Evolutionary conservation across 30 jellyfish, hydroid and myxozoan genomes (phyloP).

Genomic region (Aurelia sp.): DNA sequence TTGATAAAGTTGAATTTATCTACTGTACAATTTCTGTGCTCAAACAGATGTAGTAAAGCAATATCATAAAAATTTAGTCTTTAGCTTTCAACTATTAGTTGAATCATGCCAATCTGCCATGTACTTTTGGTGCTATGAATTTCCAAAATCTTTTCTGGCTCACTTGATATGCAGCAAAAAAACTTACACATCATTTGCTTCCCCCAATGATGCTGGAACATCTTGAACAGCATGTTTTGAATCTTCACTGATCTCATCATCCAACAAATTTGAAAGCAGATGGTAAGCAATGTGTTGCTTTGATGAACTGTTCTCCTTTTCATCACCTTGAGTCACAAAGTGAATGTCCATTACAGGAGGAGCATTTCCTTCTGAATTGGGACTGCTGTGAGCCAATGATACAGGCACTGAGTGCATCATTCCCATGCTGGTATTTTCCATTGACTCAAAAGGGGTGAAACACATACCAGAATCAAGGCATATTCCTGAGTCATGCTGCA

Average conservation of each 20-base stretch:
- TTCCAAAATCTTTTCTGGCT: too few species aligned
- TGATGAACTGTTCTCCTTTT: constrained; percentile 35
- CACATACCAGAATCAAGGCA: constrained; percentile 54
- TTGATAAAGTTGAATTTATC: too few species aligned
- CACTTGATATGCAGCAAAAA: background rate
- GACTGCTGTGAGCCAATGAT: constrained; percentile 76
- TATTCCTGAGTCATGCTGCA: constrained; percentile 69
- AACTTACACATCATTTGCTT: constrained; percentile 60
- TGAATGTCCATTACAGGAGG: constrained; percentile 66
- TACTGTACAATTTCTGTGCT: too few species aligned
- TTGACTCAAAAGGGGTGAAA: constrained; percentile 26
- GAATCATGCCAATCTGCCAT: too few species aligned
- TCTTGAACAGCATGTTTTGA: constrained; percentile 43
- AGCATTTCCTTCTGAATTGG: constrained; percentile 69
- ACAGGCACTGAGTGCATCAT: constrained; percentile 44
- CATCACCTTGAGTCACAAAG: constrained; percentile 23
- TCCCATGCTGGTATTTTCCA: constrained; percentile 17
- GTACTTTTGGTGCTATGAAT: too few species aligned
- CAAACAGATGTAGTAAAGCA: background rate
- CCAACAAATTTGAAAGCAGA: constrained; percentile 85
- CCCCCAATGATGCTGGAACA: constrained; percentile 9
- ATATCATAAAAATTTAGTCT: background rate
- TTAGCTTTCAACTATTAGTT: too few species aligned
- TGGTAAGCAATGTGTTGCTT: constrained; percentile 96
- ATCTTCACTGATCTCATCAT: constrained; percentile 93